Base-by-base conservation (phyloP, 2,888 invertebrate genomes). In the Sminthurinus aureus region DNA sequence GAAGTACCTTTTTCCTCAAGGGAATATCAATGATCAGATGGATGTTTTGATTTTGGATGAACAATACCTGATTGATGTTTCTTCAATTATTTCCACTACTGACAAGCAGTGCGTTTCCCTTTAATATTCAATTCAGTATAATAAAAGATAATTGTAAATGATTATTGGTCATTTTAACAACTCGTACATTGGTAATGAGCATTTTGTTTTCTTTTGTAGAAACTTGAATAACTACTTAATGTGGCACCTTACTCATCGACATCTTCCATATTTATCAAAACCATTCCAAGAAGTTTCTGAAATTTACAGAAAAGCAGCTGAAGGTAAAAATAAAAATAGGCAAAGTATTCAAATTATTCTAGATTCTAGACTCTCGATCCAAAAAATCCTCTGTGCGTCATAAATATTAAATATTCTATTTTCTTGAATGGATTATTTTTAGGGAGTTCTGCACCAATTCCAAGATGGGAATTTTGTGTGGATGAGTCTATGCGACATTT, bases 151-250 rank as follows among this genome's bases (percentile, higher is more conserved):
- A 4, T 38, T 38, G 38, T 38, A 38, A 38, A 38, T 38, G 38
- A 38, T 38, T 38, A 1, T 9, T 64, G 64, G 58, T 12, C 9
- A 15, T 58, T 9, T 58, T n/a, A 8, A 64, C 0, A 64, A 64
- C 64, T 64, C 11, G 58, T 12, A 58, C 11, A 12, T 9, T 58
- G 11, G 9, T 15, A 58, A 18, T 64, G 66, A 64, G 8, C 13
- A 24, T 20, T 67, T 80, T 75, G 83, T 79, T 82, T 85, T 51
- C 83, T 50, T 51, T 89, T 89, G 52, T 88, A 92, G 92, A 83
- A 91, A 91, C 15, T 89, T 93, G 87, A 93, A 93, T 89, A 92
- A 93, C 88, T 93, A 93, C 89, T 89, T 93, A 84, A 92, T 93
- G 86, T 93, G 93, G 93, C 91, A 91, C 50, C 89, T 93, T 69